These are phyloP conservation scores for Drosophila picticornis DNA, from an alignment of 2,888 invertebrate species.

Conservation along the genomic window DNA sequence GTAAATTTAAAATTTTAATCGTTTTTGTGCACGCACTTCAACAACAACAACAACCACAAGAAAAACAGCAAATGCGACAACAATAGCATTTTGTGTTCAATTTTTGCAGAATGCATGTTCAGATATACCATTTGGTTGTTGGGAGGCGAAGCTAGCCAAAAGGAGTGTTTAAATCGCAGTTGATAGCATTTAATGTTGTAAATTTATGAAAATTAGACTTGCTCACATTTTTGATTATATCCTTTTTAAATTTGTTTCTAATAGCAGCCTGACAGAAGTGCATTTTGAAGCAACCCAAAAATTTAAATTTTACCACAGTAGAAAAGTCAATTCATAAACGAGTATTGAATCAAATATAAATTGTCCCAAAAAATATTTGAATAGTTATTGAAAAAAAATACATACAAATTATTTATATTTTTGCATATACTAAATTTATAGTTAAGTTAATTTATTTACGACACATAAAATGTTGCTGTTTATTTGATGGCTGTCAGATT, in stretches of 20 bases:
- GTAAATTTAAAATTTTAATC: constrained; percentile 78
- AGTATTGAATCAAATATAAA: neutral
- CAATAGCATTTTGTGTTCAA: constrained; percentile 49
- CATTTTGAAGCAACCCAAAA: neutral
- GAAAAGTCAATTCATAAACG: neutral
- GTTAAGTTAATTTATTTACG: neutral
- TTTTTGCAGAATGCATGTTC: constrained; percentile 40
- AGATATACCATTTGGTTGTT: constrained; percentile 4
- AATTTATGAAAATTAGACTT: constrained; percentile 15
- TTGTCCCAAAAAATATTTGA: neutral
- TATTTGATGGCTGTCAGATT: neutral
- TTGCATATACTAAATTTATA: neutral
- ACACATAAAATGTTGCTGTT: neutral
- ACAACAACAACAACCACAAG: constrained; percentile 15
- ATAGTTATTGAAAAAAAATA: neutral
- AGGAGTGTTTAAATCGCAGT: constrained; percentile 7
- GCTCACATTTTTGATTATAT: neutral
- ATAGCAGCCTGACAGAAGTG: neutral
- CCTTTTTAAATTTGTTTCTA: neutral
- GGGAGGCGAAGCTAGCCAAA: neutral
- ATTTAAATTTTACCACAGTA: neutral
- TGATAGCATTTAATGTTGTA: constrained; percentile 17
- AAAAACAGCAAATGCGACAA: constrained; percentile 32
- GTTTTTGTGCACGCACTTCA: constrained; percentile 65
- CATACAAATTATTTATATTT: neutral